These are phyloP conservation scores for Mormyrus proboscirostris DNA, from an alignment of 2,797 vertebrate genomes.

Conservation along the genomic window DNA sequence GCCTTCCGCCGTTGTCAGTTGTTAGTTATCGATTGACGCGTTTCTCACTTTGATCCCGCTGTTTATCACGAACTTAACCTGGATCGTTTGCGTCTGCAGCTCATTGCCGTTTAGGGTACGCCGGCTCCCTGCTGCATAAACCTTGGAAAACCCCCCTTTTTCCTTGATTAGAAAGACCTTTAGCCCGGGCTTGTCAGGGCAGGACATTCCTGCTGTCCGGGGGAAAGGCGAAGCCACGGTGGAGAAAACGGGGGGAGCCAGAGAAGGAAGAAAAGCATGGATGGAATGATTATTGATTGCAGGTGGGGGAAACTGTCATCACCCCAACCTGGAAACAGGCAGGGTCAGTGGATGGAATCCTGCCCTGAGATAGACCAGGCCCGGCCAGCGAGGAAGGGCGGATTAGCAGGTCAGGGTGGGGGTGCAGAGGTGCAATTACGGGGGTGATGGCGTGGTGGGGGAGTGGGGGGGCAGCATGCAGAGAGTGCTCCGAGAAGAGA, in stretches of 20 bases:
- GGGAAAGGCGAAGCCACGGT: neutral
- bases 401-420: conserved; percentile 17
- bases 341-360: conserved; percentile 40
- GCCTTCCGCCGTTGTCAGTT: neutral
- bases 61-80: neutral
- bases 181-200: neutral
- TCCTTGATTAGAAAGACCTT: neutral
- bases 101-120: neutral
- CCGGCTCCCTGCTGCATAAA: neutral
- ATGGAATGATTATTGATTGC: conserved; percentile 34
- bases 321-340: conserved; percentile 21
- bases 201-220: conserved; percentile 6
- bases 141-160: neutral
- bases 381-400: neutral
- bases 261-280: conserved; percentile 21
- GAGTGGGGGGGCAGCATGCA: neutral
- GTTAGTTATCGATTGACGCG: neutral
- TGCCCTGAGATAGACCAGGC: conserved; percentile 44
- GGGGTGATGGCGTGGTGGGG: conserved; percentile 28
- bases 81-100: neutral
- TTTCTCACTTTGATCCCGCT: neutral
- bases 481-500: conserved; percentile 28
- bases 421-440: neutral
- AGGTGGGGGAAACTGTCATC: conserved; percentile 50
- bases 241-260: neutral